Conservation (phyloP, 2,113 vertebrate species). For the Notiomystis cincta region DNA sequence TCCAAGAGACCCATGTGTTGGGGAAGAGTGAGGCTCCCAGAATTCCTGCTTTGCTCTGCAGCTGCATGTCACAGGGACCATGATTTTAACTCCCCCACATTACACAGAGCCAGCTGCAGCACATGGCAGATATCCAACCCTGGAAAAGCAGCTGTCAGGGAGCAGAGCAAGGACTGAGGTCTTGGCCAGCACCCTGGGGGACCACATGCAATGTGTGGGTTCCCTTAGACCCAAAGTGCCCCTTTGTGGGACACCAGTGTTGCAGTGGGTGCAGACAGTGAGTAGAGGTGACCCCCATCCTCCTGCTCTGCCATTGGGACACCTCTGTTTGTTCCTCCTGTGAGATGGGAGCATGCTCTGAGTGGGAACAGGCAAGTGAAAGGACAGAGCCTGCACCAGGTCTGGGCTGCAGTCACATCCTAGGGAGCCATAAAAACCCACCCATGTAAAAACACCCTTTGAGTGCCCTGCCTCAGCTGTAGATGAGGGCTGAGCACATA, state of each 20-base stretch:
- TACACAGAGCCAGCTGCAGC: neutral
- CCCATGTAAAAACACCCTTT: accelerated
- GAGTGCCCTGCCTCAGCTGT: neutral
- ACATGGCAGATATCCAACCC: accelerated
- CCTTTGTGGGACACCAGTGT: accelerated
- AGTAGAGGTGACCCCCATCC: neutral
- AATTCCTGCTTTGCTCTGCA: neutral
- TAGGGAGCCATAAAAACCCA: neutral
- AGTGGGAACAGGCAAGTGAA: neutral
- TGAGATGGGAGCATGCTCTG: neutral
- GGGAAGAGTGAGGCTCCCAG: neutral
- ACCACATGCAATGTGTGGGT: accelerated
- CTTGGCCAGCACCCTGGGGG: neutral
- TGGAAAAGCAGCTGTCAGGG: accelerated
- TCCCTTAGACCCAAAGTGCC: neutral
- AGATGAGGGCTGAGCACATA: neutral
- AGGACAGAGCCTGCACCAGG: neutral
- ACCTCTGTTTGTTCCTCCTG: neutral
- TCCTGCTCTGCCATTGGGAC: neutral
- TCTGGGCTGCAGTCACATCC: neutral
- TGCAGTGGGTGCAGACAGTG: neutral
- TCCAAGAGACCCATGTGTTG: neutral
- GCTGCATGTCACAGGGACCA: accelerated
- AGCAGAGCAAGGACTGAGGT: neutral
- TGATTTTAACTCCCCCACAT: neutral